Conservation (phyloP, 2,888 invertebrate genomes). For the Ypsolopha scabrella region DNA sequence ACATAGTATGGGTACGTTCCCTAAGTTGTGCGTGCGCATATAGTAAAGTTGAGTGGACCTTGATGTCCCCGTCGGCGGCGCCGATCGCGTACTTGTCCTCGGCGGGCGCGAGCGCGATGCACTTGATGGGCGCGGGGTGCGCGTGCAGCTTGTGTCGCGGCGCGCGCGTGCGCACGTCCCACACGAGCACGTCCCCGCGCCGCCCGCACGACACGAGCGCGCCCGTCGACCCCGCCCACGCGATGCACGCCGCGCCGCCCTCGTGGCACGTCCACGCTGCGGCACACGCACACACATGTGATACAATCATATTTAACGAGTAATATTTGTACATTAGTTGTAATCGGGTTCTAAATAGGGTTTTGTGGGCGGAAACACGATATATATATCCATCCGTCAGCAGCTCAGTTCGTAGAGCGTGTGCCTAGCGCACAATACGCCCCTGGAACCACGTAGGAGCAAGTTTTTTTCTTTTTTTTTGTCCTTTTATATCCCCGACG, state of each 20-base stretch:
- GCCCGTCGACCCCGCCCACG: constrained; percentile 94
- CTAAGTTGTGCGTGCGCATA: too few species aligned
- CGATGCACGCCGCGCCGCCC: constrained; percentile 90
- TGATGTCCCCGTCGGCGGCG: constrained; percentile 92
- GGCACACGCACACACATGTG: background rate
- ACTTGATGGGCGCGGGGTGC: constrained; percentile 95
- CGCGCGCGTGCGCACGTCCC: constrained; percentile 93
- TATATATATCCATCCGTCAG: too few species aligned
- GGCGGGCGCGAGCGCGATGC: constrained; percentile 92
- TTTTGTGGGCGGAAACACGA: too few species aligned
- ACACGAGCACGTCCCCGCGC: constrained; percentile 95
- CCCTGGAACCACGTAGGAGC: too few species aligned
- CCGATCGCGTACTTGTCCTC: constrained; percentile 98
- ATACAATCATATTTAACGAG: too few species aligned
- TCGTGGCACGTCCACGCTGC: constrained; percentile 94
- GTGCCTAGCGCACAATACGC: too few species aligned
- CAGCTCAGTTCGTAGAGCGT: too few species aligned
- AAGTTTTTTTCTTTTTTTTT: too few species aligned
- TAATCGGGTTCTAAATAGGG: too few species aligned
- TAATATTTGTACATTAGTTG: too few species aligned
- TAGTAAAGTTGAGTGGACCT: constrained; percentile 71
- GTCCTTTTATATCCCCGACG: too few species aligned
- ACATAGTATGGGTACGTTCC: too few species aligned
- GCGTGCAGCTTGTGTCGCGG: constrained; percentile 87
- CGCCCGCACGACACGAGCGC: constrained; percentile 96